A percentile compares a stretch with the other conserved stretches of the same genome.
phyloP scores from a whole-genome alignment of 2,113 vertebrate species.

The Chionomys nivalis region DNA sequence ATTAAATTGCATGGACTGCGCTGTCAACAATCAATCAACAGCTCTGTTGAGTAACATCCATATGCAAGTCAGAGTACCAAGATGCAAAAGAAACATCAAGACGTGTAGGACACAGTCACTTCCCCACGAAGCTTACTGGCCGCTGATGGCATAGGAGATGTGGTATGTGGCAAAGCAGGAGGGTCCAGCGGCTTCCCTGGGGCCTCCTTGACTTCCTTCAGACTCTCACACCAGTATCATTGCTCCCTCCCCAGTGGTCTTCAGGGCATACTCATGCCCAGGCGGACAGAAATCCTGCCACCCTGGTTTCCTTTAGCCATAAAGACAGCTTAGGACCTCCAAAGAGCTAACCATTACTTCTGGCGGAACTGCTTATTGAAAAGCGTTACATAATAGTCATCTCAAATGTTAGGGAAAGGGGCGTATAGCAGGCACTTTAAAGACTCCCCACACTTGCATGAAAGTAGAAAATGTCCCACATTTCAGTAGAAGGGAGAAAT shows the following conservation, averaged over 20 bases:
- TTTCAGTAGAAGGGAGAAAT: not conserved
- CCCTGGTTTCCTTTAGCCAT: not conserved
- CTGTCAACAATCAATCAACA: constrained; percentile 69
- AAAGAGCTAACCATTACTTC: not conserved
- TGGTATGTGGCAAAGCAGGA: not conserved
- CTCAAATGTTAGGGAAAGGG: not conserved
- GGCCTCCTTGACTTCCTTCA: not conserved
- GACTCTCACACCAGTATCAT: not conserved
- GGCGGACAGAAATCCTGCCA: not conserved
- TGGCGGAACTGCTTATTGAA: not conserved
- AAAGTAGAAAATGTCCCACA: not conserved
- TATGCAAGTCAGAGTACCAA: not conserved
- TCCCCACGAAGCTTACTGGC: not conserved
- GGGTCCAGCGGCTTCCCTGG: not conserved
- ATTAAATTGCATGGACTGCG: constrained; percentile 61
- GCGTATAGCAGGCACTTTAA: not conserved
- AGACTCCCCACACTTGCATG: not conserved
- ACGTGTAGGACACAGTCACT: not conserved
- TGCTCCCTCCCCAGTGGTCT: not conserved
- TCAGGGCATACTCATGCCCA: not conserved
- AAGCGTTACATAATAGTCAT: not conserved
- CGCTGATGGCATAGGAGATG: fast-evolving
- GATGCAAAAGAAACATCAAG: not conserved
- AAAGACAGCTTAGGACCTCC: not conserved
- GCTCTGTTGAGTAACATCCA: constrained; percentile 48